phyloP scores from a whole-genome alignment of 2,888 invertebrate genomes.

The Nemotelus nigrinus region DNA sequence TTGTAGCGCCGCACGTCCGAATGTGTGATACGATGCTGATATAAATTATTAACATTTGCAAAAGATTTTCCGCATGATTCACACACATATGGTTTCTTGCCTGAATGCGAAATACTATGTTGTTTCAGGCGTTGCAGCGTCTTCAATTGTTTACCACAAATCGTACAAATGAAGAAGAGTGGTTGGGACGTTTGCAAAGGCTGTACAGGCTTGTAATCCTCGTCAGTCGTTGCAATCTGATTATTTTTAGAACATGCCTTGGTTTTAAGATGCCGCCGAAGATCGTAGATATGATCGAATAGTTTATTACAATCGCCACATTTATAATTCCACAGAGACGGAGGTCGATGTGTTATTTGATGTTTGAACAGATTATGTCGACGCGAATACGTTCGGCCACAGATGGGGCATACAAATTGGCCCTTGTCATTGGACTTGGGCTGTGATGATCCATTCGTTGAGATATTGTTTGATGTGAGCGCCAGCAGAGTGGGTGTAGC shows the following conservation, averaged over 20 bases:
- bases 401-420: constrained; percentile 45
- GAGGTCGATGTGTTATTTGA: constrained; percentile 45
- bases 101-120: constrained; percentile 47
- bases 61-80: constrained; percentile 51
- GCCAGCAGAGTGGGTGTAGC: not conserved
- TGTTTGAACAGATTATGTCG: constrained; percentile 47
- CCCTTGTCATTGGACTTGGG: constrained; percentile 41
- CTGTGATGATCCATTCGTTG: not conserved
- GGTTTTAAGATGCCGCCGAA: constrained; percentile 50
- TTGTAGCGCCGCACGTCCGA: constrained; percentile 59
- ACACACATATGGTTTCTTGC: constrained; percentile 49
- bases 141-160: constrained; percentile 49
- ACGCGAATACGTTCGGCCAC: constrained; percentile 46
- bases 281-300: constrained; percentile 51
- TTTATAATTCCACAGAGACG: constrained; percentile 51
- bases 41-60: constrained; percentile 54
- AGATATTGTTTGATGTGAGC: not conserved
- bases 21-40: constrained; percentile 63
- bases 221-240: not conserved
- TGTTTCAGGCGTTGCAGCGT: constrained; percentile 48
- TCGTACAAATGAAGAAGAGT: constrained; percentile 48
- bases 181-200: constrained; percentile 20
- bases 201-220: not conserved
- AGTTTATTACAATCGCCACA: constrained; percentile 53
- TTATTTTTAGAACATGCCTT: constrained; percentile 41